Percentiles rank a stretch among this genome's conserved stretches.
phyloP scores from a whole-genome alignment of 2,797 vertebrate species.

The Rhadinocentrus ornatus region DNA sequence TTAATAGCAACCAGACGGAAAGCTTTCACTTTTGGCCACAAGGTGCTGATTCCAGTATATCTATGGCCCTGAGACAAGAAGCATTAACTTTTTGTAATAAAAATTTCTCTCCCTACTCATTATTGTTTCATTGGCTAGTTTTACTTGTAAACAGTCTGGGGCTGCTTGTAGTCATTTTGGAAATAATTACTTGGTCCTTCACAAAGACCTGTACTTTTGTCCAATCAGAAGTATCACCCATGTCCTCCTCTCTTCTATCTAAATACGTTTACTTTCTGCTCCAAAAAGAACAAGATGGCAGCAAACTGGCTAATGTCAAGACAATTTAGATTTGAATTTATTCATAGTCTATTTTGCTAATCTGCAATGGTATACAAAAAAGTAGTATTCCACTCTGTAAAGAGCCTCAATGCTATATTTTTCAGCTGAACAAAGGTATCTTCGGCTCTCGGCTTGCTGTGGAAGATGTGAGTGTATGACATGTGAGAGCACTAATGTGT shows the following conservation, averaged over 20 bases:
- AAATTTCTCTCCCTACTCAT: too few relatives aligned
- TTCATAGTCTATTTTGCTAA: background rate
- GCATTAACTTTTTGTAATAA: background rate
- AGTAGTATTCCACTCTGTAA: background rate
- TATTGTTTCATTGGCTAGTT: background rate
- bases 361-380: background rate
- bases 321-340: background rate
- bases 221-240: background rate
- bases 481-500: background rate
- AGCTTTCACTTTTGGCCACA: too few relatives aligned
- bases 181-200: too few relatives aligned
- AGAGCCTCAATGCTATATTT: background rate
- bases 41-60: background rate
- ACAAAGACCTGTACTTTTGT: background rate
- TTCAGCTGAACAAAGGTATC: background rate
- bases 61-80: background rate
- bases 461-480: background rate
- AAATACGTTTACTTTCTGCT: background rate
- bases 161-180: too few relatives aligned
- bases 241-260: background rate
- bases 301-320: background rate
- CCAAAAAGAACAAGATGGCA: background rate
- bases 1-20: too few relatives aligned
- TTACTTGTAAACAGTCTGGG: too few relatives aligned
- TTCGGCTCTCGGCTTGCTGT: background rate